phyloP scores from a whole-genome alignment of 2,888 invertebrate species.

The Cynaeus angustus region DNA sequence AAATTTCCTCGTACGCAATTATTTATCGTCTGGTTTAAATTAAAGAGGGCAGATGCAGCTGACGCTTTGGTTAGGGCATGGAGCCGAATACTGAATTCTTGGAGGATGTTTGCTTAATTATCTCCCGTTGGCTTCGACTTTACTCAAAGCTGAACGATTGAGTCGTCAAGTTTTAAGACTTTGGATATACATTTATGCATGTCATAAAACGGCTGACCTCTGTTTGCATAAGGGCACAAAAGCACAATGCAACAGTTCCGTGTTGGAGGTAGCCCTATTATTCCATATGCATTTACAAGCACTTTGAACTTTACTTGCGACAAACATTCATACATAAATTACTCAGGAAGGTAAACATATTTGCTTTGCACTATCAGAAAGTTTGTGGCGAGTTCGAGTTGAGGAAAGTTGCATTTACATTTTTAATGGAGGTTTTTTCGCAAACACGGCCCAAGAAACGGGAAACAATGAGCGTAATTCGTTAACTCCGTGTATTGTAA shows the following conservation, averaged over 20 bases:
- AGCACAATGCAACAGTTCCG: constrained; percentile 39
- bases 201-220: constrained; percentile 38
- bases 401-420: constrained; percentile 4
- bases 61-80: constrained; percentile 33
- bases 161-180: constrained; percentile 22
- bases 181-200: constrained; percentile 21
- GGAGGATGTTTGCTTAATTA: constrained; percentile 45
- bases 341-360: constrained; percentile 34
- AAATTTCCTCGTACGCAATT: constrained; percentile 34
- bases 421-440: constrained; percentile 12
- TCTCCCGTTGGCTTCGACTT: constrained; percentile 26
- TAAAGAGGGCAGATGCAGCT: constrained; percentile 42
- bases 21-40: constrained; percentile 38
- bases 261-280: constrained; percentile 28
- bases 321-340: constrained; percentile 47
- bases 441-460: neutral
- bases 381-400: constrained; percentile 17
- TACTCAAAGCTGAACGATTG: constrained; percentile 4
- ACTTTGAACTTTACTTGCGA: constrained; percentile 43
- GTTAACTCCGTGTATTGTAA: no score
- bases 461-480: neutral
- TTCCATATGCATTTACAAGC: constrained; percentile 46
- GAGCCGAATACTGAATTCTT: constrained; percentile 32
- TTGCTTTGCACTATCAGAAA: constrained; percentile 33
- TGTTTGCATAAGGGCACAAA: constrained; percentile 43